phyloP scores from a whole-genome alignment of 2,797 vertebrate genomes.

The Euphonia xanthogaster region DNA sequence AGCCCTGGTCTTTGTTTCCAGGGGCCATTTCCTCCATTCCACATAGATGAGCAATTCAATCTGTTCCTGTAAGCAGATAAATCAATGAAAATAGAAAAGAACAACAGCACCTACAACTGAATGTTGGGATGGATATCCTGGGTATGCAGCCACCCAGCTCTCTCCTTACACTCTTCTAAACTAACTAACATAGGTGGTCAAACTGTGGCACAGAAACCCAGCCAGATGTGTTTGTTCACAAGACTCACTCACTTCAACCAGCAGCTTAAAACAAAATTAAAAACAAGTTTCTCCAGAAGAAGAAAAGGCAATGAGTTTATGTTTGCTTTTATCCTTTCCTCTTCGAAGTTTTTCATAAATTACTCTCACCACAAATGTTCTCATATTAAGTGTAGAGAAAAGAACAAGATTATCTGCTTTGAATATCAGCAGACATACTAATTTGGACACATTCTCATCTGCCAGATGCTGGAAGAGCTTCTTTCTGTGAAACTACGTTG shows the following conservation, averaged over 20 bases:
- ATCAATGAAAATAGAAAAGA: neutral
- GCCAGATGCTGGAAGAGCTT: constrained; percentile 19
- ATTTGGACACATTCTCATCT: constrained; percentile 8
- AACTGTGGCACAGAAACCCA: neutral
- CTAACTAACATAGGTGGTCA: neutral
- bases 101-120: neutral
- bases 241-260: neutral
- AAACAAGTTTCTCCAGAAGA: neutral
- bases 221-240: neutral
- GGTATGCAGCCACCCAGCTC: neutral
- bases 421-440: neutral
- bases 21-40: neutral
- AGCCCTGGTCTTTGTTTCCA: neutral
- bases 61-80: neutral
- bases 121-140: neutral
- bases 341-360: constrained; percentile 18
- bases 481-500: neutral
- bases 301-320: neutral
- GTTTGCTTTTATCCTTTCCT: neutral
- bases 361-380: constrained; percentile 8
- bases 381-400: neutral
- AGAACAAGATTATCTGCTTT: constrained; percentile 7
- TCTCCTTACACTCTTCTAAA: neutral
- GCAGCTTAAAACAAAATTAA: constrained; percentile 11
- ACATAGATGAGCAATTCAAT: neutral